Evolutionary conservation across 2,888 invertebrate species (phyloP), one percentile per base, ranked within the genome.

Genomic region (Chymomyza amoena): DNA sequence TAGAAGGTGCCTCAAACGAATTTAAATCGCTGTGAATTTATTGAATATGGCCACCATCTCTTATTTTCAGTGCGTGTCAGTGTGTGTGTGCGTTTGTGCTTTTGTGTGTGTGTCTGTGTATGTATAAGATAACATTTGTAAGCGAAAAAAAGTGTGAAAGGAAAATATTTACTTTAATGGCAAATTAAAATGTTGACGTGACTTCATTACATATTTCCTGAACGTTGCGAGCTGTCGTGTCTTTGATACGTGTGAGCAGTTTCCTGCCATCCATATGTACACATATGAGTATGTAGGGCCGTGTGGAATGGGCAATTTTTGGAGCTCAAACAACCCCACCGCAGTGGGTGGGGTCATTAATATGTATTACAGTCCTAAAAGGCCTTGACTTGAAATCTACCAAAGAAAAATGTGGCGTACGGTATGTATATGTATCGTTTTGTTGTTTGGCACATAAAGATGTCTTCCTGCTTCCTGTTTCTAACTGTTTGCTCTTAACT

Each of bases 151-250:
- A 15, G 32, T 54, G 39, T 57, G n/a, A 52, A 39, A 59, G 61
- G 36, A 54, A 63, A 50, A 67, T 62, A 59, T 75, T 68, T 79
- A 72, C 76, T 79, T 77, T 88, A 88, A 84, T 84, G 69, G 68
- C 76, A 86, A 86, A 81, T 86, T 84, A 84, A 84, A 84, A 84
- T 84, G 80, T 71, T 84, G 77, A 84, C 84, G 84, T 84, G 84
- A 84, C 87, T 86, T 88, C 87, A 88, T 86, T 84, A 80, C 70
- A 69, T 64, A 80, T 77, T 54, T 66, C 16, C 15, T 32, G 36
- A 28, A 45, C 13, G 39, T 45, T 13, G 13, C 3, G 13, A 13
- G 13, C 10, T 45, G 39, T 45, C 13, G 39, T 45, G 6, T 15
- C 13, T 45, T 45, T 10, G 39, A 45, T 45, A 45, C 39, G 39